These are phyloP conservation scores for Limnothrissa miodon DNA, from an alignment of 2,113 vertebrate species.

Conservation along the genomic window DNA sequence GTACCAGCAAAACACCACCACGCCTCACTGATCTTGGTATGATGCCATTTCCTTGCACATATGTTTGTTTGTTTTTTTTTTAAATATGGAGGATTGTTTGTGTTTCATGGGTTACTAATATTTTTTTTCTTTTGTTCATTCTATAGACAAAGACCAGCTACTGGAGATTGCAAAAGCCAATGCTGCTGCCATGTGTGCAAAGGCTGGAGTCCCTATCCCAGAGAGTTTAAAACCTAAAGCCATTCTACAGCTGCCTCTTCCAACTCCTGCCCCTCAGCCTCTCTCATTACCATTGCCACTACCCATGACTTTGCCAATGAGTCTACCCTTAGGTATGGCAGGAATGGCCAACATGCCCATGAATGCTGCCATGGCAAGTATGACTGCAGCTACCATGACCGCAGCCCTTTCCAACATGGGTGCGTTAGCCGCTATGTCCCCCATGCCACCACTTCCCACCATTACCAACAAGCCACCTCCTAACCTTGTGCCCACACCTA, in stretches of 20 bases:
- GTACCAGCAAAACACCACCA: constrained; percentile 87
- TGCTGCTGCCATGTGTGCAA: constrained; percentile 97
- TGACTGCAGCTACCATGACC: constrained; percentile 77
- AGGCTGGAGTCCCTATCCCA: constrained; percentile 94
- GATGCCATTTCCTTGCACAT: not conserved
- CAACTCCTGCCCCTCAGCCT: constrained; percentile 69
- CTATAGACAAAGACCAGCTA: constrained; percentile 93
- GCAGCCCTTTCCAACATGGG: constrained; percentile 78
- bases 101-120: not conserved
- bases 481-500: constrained; percentile 66
- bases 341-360: constrained; percentile 60
- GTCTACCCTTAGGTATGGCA: constrained; percentile 55
- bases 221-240: constrained; percentile 91
- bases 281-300: constrained; percentile 72
- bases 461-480: constrained; percentile 78
- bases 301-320: constrained; percentile 67
- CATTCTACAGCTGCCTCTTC: constrained; percentile 80
- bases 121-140: not conserved
- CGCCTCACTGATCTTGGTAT: constrained; percentile 94
- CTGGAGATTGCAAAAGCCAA: constrained; percentile 99
- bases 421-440: constrained; percentile 73
- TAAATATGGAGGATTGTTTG: not conserved
- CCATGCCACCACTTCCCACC: constrained; percentile 73
- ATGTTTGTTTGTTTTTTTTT: not conserved
- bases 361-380: constrained; percentile 66